Evolutionary conservation across 2,888 invertebrate species (phyloP).

Genomic region (Nephrotoma flavescens): DNA sequence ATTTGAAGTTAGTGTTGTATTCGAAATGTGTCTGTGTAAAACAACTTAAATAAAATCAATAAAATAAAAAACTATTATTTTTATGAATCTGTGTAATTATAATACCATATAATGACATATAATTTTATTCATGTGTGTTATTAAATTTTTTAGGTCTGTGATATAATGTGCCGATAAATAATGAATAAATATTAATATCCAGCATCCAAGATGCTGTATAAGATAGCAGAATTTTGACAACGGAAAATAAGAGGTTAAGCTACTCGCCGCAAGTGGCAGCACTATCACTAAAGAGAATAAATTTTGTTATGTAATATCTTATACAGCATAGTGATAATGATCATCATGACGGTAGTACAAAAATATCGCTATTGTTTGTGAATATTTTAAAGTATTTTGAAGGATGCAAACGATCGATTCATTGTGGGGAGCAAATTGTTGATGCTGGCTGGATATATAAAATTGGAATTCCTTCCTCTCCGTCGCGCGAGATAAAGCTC

Average conservation of each 20-base stretch:
- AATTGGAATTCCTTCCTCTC: neutral
- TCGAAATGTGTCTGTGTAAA: neutral
- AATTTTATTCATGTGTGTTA: too few relatives aligned
- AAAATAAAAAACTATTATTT: neutral
- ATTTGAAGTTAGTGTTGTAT: neutral
- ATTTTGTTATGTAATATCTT: too few relatives aligned
- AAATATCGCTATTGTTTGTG: neutral
- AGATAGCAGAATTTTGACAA: too few relatives aligned
- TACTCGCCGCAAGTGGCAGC: too few relatives aligned
- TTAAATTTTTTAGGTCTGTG: too few relatives aligned
- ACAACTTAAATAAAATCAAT: neutral
- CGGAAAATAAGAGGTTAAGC: too few relatives aligned
- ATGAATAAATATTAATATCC: too few relatives aligned
- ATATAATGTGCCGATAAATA: too few relatives aligned
- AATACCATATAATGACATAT: too few relatives aligned
- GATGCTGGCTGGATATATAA: neutral
- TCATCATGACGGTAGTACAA: neutral
- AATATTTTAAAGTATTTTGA: neutral
- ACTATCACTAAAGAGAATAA: too few relatives aligned
- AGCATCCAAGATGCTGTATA: too few relatives aligned
- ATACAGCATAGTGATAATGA: neutral
- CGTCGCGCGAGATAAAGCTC: neutral
- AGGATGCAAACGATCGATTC: neutral
- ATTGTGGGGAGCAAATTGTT: neutral
- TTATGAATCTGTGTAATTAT: neutral